Conservation (phyloP, 2,113 vertebrate species). For the Paracanthobrama guichenoti region DNA sequence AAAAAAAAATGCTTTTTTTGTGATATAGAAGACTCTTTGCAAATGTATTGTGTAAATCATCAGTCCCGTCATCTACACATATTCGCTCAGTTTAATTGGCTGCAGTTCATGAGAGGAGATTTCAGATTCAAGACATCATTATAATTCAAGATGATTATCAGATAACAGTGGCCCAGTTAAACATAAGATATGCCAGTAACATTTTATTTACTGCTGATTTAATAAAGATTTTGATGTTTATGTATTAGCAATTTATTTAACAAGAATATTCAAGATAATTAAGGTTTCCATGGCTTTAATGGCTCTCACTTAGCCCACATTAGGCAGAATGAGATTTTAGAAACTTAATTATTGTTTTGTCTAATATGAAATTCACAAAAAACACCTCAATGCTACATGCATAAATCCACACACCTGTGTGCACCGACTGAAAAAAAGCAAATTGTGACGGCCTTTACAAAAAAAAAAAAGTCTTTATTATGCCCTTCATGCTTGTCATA, state of each 20-base stretch:
- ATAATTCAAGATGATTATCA: neutral
- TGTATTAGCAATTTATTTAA: neutral
- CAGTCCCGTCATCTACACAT: constrained; percentile 19
- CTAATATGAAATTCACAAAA: neutral
- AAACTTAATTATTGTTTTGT: neutral
- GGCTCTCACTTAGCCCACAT: too few relatives aligned
- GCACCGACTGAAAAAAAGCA: neutral
- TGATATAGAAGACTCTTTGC: too few relatives aligned
- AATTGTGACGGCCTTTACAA: constrained; percentile 46
- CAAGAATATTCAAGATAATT: neutral
- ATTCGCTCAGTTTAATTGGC: constrained; percentile 49
- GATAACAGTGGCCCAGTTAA: neutral
- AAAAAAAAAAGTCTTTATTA: constrained; percentile 65
- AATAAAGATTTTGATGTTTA: neutral
- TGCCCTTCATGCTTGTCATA: constrained; percentile 69
- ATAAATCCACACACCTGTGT: neutral
- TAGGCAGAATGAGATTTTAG: neutral
- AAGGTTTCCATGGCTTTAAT: neutral
- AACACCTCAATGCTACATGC: neutral
- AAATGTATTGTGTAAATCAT: neutral
- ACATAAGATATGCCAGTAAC: neutral
- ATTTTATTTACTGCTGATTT: neutral
- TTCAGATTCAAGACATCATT: constrained; percentile 2
- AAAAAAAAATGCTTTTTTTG: too few relatives aligned
- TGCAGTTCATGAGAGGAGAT: constrained; percentile 22